Conservation (phyloP, 2,797 vertebrate genomes). For the Rhinichthys osculus region DNA sequence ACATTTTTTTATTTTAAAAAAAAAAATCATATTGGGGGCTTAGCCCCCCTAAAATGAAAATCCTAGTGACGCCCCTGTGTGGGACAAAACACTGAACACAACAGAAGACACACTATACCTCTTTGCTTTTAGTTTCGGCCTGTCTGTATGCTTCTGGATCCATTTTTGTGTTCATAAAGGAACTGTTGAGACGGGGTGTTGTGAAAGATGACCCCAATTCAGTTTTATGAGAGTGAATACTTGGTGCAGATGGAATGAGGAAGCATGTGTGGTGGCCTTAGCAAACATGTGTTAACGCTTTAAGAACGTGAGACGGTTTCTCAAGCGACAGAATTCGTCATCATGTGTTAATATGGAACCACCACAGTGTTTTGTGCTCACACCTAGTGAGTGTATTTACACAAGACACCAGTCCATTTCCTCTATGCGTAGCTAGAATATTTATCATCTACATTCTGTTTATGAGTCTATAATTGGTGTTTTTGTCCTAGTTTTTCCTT, state of each 20-base stretch:
- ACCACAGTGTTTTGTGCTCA: constrained; percentile 14
- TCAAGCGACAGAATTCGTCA: constrained; percentile 12
- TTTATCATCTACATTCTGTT: constrained; percentile 9
- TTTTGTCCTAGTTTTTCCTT: constrained; percentile 17
- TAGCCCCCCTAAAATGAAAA: too few relatives aligned
- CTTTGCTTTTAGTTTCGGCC: constrained; percentile 23
- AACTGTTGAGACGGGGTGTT: constrained; percentile 1
- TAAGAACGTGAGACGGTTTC: not conserved
- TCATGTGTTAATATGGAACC: constrained; percentile 29
- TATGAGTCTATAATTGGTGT: not conserved
- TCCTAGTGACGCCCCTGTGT: too few relatives aligned
- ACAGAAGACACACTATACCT: constrained; percentile 37
- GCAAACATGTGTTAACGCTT: constrained; percentile 24
- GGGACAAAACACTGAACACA: constrained; percentile 13
- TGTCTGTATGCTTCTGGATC: constrained; percentile 18
- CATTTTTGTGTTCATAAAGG: constrained; percentile 21
- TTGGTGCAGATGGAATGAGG: constrained; percentile 55
- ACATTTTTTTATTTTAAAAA: too few relatives aligned
- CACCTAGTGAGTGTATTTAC: constrained; percentile 7
- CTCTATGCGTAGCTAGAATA: constrained; percentile 4
- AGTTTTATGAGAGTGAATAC: constrained; percentile 33
- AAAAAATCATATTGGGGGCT: too few relatives aligned
- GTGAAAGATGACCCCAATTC: constrained; percentile 43
- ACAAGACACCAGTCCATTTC: constrained; percentile 21
- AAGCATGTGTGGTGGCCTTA: constrained; percentile 26